Conservation (phyloP, 2,113 vertebrate genomes). For the Gila orcuttii region DNA sequence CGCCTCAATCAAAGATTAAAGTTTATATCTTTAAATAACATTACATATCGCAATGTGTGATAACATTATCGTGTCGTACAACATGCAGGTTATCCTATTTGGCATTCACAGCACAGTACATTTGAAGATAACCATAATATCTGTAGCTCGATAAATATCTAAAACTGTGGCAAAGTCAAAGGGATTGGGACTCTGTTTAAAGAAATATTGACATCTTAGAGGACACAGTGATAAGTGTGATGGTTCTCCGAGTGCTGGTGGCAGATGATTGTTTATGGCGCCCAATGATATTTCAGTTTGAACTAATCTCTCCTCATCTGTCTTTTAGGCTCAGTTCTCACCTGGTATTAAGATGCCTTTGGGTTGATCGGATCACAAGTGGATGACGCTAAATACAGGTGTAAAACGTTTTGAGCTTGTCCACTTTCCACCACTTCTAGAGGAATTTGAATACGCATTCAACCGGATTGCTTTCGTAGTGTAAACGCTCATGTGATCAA, state of each 20-base stretch:
- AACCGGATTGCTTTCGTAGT: too few species aligned
- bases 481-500: too few species aligned
- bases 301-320: background rate
- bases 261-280: slow-evolving; percentile 2
- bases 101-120: slow-evolving; percentile 1
- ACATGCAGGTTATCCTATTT: background rate
- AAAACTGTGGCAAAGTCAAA: slow-evolving; percentile 16
- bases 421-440: too few species aligned
- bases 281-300: background rate
- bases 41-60: slow-evolving; percentile 3
- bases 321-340: background rate
- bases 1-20: background rate
- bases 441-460: too few species aligned
- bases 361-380: too few species aligned
- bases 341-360: too few species aligned
- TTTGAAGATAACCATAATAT: background rate
- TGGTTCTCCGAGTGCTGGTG: background rate
- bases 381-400: too few species aligned
- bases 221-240: slow-evolving; percentile 7
- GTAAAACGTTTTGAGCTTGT: too few species aligned
- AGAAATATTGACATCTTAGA: slow-evolving; percentile 43
- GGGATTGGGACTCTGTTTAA: background rate
- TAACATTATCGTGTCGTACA: background rate
- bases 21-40: background rate
- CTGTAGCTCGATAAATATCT: slow-evolving; percentile 33